Evolutionary conservation across 2,113 vertebrate species (phyloP).

Genomic region (Tachycineta bicolor): DNA sequence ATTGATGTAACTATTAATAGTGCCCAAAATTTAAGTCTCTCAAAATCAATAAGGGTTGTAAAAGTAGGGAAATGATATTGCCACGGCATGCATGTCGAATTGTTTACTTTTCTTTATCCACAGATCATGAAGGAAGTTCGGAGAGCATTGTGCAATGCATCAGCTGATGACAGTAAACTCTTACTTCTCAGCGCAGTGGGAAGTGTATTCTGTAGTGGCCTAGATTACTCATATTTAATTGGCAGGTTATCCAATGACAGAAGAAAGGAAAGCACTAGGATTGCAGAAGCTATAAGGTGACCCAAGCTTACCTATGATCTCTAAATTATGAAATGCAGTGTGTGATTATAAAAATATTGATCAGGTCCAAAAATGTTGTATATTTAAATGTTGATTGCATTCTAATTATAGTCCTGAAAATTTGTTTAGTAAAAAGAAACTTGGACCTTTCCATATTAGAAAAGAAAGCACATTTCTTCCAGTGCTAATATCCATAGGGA

Average conservation of each 20-base stretch:
- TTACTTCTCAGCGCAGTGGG: constrained; percentile 94
- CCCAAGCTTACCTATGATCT: constrained; percentile 59
- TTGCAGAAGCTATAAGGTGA: constrained; percentile 95
- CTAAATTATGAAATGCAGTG: constrained; percentile 67
- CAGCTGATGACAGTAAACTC: constrained; percentile 93
- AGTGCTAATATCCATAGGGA: background rate
- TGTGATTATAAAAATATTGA: constrained; percentile 60
- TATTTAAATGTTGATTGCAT: constrained; percentile 47
- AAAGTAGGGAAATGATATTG: constrained; percentile 58
- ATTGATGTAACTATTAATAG: background rate
- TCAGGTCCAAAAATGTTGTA: constrained; percentile 40
- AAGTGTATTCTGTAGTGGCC: constrained; percentile 94
- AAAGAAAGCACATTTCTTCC: constrained; percentile 13
- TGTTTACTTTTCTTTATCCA: constrained; percentile 60
- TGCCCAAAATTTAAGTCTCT: constrained; percentile 15
- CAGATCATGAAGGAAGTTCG: constrained; percentile 99
- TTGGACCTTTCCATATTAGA: constrained; percentile 30
- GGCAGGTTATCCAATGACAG: constrained; percentile 94
- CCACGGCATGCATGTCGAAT: constrained; percentile 65
- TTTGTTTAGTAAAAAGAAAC: constrained; percentile 3
- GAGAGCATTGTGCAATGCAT: constrained; percentile 90
- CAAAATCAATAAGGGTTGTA: constrained; percentile 47
- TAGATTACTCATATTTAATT: constrained; percentile 96
- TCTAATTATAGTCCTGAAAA: constrained; percentile 39
- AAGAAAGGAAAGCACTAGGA: constrained; percentile 95